Evolutionary conservation across 2,797 vertebrate species (phyloP), one percentile per base, ranked within the genome.

Genomic region (Typhlichthys subterraneus): DNA sequence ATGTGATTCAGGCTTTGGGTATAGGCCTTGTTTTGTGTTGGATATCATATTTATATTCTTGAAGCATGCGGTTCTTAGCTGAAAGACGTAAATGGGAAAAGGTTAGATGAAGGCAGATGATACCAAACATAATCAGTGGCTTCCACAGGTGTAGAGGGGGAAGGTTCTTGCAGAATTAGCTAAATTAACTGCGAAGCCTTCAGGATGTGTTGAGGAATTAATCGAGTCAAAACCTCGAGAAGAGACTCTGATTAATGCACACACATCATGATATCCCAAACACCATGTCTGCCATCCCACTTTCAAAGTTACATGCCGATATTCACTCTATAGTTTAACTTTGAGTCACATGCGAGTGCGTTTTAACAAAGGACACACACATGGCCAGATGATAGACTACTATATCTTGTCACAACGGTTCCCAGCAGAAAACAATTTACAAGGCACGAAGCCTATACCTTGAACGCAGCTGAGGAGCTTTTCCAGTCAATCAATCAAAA

Each of bases 401-500:
- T 42, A 38, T 38, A 42, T 42, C 38, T 9, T 42, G 38, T 42
- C 38, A 42, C 38, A 42, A 61, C 77, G 62, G 50, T 3, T 57
- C 67, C 80, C 23, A 51, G 61, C 66, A 77, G 65, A 70, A 74
- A 64, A 29, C 51, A 57, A 72, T 72, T 76, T 78, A 65, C 80
- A 79, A 87, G 81, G 81, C 73, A 69, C 71, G 67, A 65, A 75
- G 72, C 65, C 46, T 73, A 66, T 70, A 66, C 64, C 19, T 57
- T 12, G 69, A 65, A 61, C 72, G 80, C 83, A 83, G 78, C 75
- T 85, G 72, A 59, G 59, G 65, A 69, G 60, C 31, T 59, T 48
- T 42, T 4, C 38, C 7, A 9, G 38, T 42, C 38, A 42, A 42
- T 42, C 38, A 42, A 42, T 42, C 38, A 42, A 42, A 42, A 42